phyloP scores from a whole-genome alignment of 2,888 invertebrate genomes.

The Drosophila acutilabella region DNA sequence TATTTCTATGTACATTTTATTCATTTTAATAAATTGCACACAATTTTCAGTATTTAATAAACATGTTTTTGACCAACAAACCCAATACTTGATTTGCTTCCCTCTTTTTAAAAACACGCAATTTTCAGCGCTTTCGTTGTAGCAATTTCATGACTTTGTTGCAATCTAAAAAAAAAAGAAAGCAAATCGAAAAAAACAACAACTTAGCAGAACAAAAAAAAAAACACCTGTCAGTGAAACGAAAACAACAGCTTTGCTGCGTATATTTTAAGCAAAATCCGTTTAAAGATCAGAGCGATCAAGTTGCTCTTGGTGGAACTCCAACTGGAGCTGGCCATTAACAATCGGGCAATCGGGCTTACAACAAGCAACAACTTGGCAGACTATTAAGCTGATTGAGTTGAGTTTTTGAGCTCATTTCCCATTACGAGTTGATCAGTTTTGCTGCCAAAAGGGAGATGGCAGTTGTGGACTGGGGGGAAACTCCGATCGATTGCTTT shows the following conservation, averaged over 20 bases:
- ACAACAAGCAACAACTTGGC: slow-evolving; percentile 63
- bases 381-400: slow-evolving; percentile 80
- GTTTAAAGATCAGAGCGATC: slow-evolving; percentile 20
- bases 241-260: slow-evolving; percentile 34
- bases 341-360: slow-evolving; percentile 39
- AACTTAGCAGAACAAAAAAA: not conserved
- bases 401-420: slow-evolving; percentile 73
- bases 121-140: slow-evolving; percentile 24
- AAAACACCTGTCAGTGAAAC: slow-evolving; percentile 44
- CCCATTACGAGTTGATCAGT: slow-evolving; percentile 77
- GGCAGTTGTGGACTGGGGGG: slow-evolving; percentile 10
- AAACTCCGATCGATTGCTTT: slow-evolving; percentile 48
- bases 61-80: not conserved
- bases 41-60: no score
- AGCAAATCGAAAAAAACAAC: slow-evolving; percentile 10
- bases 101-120: not conserved
- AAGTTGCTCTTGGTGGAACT: not conserved
- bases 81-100: slow-evolving; percentile 3
- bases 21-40: not conserved
- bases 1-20: not conserved
- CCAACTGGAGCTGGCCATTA: slow-evolving; percentile 22
- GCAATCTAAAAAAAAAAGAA: not conserved
- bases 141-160: slow-evolving; percentile 45
- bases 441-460: slow-evolving; percentile 30
- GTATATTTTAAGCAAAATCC: slow-evolving; percentile 28